Percentiles rank a stretch among this genome's conserved stretches.
phyloP scores from a whole-genome alignment of 2,888 invertebrate species.

The Torymus aiolomorphi region DNA sequence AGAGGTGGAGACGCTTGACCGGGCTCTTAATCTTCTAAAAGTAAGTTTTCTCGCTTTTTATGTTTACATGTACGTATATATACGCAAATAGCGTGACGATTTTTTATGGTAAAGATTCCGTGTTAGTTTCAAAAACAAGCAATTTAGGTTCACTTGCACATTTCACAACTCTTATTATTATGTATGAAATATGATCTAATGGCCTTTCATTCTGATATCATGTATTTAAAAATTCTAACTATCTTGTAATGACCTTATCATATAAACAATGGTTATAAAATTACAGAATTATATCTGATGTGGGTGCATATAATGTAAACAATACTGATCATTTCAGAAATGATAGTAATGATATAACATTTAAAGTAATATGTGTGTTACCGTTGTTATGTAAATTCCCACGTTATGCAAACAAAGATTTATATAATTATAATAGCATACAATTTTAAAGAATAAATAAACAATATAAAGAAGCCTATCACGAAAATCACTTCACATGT shows the following conservation, averaged over 20 bases:
- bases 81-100: too few species aligned
- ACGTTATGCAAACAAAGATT: conserved; percentile 17
- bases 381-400: not conserved
- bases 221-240: too few species aligned
- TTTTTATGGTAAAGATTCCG: too few species aligned
- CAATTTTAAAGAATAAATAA: conserved; percentile 10
- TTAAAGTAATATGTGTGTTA: not conserved
- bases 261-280: conserved; percentile 5
- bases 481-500: too few species aligned
- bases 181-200: not conserved
- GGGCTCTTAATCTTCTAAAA: conserved; percentile 76
- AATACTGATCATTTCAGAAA: not conserved
- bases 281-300: not conserved
- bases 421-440: not conserved
- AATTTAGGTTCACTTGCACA: too few species aligned
- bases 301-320: not conserved
- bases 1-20: conserved; percentile 77
- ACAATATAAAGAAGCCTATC: too few species aligned
- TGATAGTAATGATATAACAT: not conserved
- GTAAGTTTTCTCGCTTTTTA: conserved; percentile 65
- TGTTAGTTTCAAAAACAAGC: too few species aligned
- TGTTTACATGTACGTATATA: not conserved
- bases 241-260: too few species aligned
- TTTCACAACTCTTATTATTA: not conserved
- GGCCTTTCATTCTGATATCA: too few species aligned